These are phyloP conservation scores for Cheilosia impressa DNA, from an alignment of 2,888 invertebrate genomes.

Conservation along the genomic window DNA sequence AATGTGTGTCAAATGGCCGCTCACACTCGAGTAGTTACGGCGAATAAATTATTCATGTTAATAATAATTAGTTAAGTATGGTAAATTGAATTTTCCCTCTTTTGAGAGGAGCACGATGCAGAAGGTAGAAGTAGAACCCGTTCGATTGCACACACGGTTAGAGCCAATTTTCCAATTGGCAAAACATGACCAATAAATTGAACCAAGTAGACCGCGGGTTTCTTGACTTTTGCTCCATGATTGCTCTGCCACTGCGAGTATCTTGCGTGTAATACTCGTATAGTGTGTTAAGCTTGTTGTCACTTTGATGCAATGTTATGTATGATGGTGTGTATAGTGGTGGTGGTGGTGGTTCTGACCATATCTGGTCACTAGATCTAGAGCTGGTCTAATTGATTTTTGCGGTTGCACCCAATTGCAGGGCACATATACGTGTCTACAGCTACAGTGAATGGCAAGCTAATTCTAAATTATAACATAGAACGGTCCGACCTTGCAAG, in stretches of 20 bases:
- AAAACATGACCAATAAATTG: conserved; percentile 61
- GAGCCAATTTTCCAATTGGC: conserved; percentile 60
- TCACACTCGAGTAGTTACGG: conserved; percentile 11
- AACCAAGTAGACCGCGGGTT: conserved; percentile 21
- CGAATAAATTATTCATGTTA: conserved; percentile 60
- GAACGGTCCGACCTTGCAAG: conserved; percentile 70
- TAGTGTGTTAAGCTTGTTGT: conserved; percentile 63
- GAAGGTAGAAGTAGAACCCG: neutral
- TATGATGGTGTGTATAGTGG: conserved; percentile 2
- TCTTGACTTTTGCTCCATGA: conserved; percentile 37
- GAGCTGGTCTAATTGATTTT: conserved; percentile 68
- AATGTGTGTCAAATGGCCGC: conserved; percentile 53
- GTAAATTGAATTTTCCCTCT: conserved; percentile 57
- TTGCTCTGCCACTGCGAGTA: neutral
- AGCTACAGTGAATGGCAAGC: conserved; percentile 47
- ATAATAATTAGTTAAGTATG: conserved; percentile 69
- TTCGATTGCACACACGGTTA: conserved; percentile 35
- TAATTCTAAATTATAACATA: conserved; percentile 42
- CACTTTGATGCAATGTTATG: conserved; percentile 19
- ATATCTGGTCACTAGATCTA: conserved; percentile 60
- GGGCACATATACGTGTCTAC: conserved; percentile 10
- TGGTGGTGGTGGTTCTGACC: conserved; percentile 21
- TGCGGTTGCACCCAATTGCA: conserved; percentile 54
- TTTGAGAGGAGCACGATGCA: conserved; percentile 8
- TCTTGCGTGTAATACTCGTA: conserved; percentile 1